A percentile compares a stretch with the other conserved stretches of the same genome.
Evolutionary conservation across 2,113 vertebrate genomes (phyloP).

Genomic region (Eublepharis macularius): DNA sequence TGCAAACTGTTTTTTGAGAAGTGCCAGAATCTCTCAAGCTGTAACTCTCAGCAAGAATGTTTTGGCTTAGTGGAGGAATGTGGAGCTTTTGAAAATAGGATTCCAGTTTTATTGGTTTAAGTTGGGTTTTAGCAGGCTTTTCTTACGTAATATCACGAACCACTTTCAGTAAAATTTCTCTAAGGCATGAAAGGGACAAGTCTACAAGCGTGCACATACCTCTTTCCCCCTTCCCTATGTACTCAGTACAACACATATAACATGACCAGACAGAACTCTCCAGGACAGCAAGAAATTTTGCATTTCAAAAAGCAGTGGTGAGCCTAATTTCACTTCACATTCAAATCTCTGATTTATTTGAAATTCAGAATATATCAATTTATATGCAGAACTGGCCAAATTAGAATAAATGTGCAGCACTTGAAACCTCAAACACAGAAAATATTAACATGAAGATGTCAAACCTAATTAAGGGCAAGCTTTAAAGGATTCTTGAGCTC

Average conservation of each 20-base stretch:
- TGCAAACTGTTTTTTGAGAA: background rate
- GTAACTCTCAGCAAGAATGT: background rate
- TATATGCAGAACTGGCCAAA: constrained; percentile 5
- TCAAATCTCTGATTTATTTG: background rate
- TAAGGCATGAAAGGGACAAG: background rate
- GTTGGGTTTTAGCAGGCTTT: background rate
- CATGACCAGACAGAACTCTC: background rate
- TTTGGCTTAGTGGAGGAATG: background rate
- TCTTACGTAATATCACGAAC: background rate
- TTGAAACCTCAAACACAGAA: constrained; percentile 27
- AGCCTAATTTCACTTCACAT: background rate
- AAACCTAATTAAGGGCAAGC: constrained; percentile 29
- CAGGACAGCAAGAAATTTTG: background rate
- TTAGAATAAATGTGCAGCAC: constrained; percentile 19
- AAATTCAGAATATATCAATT: constrained; percentile 19
- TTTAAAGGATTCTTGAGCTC: constrained; percentile 36
- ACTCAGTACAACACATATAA: background rate
- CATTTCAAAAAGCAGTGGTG: background rate
- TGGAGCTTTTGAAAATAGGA: background rate
- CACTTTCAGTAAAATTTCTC: background rate
- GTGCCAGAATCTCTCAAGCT: background rate
- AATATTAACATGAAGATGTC: constrained; percentile 22
- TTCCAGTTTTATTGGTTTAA: background rate
- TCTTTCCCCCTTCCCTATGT: too few relatives aligned
- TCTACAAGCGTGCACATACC: background rate